Evolutionary conservation across 2,797 vertebrate genomes (phyloP).

Genomic region (Chrosomus eos): DNA sequence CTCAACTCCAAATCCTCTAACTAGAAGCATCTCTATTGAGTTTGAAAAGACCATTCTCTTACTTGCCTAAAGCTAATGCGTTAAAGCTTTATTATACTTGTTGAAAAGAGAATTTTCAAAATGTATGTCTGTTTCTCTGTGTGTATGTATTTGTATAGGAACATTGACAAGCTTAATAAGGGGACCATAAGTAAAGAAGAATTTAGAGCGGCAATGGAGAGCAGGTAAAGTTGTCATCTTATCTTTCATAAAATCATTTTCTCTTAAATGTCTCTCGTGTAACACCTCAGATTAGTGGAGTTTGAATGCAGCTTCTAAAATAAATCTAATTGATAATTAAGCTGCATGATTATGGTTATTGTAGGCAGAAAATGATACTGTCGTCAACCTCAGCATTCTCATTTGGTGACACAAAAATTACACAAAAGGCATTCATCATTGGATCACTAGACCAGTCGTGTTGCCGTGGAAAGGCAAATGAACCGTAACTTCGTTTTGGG

Average conservation of each 20-base stretch:
- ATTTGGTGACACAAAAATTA: not conserved
- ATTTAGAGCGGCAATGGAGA: conserved; percentile 62
- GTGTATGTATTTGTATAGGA: conserved; percentile 56
- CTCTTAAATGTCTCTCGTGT: not conserved
- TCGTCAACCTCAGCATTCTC: not conserved
- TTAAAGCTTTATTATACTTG: conserved; percentile 9
- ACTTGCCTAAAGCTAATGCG: not conserved
- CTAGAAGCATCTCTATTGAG: conserved; percentile 13
- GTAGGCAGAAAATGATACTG: not conserved
- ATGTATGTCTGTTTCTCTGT: conserved; percentile 24
- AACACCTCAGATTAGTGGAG: not conserved
- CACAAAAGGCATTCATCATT: not conserved
- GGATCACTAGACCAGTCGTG: not conserved
- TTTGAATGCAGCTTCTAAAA: not conserved
- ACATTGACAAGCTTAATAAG: conserved; percentile 63
- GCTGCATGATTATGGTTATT: not conserved
- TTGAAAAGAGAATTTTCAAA: conserved; percentile 61
- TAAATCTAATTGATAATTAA: not conserved
- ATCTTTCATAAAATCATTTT: not conserved
- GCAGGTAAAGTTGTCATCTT: conserved; percentile 48
- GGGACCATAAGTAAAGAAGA: conserved; percentile 62
- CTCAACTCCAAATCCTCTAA: conserved; percentile 4
- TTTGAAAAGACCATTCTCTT: conserved; percentile 2
- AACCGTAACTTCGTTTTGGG: too few relatives aligned
- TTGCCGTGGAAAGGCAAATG: too few relatives aligned